A percentile compares a stretch with the other conserved stretches of the same genome.
Evolutionary conservation across 2,797 vertebrate genomes (phyloP).

Genomic region (Platyrinchus mystaceus): DNA sequence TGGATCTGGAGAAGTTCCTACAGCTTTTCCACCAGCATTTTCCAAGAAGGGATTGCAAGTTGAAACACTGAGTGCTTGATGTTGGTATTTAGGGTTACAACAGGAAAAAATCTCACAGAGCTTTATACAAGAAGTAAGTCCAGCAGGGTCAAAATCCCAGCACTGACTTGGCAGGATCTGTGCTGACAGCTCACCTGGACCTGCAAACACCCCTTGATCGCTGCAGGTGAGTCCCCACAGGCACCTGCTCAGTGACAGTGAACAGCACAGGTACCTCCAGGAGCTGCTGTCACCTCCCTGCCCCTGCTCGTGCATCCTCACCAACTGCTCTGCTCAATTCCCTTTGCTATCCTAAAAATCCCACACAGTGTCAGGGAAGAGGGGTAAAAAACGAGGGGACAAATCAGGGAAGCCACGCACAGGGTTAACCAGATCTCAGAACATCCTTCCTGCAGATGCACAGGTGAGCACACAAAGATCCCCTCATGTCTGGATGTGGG

Average conservation of each 20-base stretch:
- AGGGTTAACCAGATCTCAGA: neutral
- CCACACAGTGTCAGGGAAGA: neutral
- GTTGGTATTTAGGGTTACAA: neutral
- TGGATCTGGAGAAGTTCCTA: neutral
- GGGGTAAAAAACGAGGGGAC: neutral
- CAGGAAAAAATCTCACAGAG: fast-evolving
- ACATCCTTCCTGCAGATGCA: neutral
- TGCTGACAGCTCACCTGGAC: neutral
- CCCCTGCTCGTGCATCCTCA: fast-evolving
- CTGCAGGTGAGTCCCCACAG: neutral
- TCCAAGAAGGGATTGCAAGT: neutral
- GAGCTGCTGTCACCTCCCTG: neutral
- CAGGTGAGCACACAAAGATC: neutral
- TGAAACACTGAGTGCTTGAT: neutral
- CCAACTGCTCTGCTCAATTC: neutral
- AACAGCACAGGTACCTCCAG: neutral
- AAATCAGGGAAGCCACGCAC: neutral
- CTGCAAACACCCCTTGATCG: no score
- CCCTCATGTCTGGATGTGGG: neutral
- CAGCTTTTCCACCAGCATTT: neutral
- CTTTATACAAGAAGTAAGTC: neutral
- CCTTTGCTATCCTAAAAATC: neutral
- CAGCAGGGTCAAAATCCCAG: neutral
- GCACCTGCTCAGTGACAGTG: neutral
- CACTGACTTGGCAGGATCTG: neutral